A percentile compares a stretch with the other conserved stretches of the same genome.
These are phyloP conservation scores for Notothenia coriiceps DNA, from an alignment of 2,113 vertebrate species.

Conservation along the genomic window DNA sequence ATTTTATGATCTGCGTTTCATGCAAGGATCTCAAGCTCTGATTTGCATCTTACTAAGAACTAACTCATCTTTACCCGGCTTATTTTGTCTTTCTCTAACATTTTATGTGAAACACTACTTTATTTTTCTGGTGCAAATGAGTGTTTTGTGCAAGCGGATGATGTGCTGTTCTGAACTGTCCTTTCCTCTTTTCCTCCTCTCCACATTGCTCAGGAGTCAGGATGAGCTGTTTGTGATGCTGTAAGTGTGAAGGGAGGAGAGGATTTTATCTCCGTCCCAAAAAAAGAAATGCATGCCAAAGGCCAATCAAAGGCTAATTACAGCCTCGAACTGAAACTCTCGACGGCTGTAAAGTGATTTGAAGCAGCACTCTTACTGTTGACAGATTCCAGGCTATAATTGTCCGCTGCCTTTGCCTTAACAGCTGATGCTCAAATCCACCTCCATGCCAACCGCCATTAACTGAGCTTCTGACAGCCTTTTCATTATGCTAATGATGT, in stretches of 20 bases:
- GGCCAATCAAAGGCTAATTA: conserved; percentile 18
- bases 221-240: conserved; percentile 81
- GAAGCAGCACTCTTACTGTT: conserved; percentile 33
- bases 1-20: conserved; percentile 20
- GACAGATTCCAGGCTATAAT: conserved; percentile 19
- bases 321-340: background rate
- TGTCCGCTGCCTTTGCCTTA: conserved; percentile 32
- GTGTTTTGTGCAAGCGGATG: conserved; percentile 6
- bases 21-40: conserved; percentile 52
- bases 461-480: conserved; percentile 31
- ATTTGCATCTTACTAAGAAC: conserved; percentile 5
- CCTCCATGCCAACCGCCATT: conserved; percentile 28
- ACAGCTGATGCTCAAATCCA: conserved; percentile 10
- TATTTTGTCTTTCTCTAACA: conserved; percentile 47
- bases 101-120: conserved; percentile 5
- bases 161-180: conserved; percentile 45
- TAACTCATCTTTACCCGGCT: background rate
- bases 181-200: conserved; percentile 43
- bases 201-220: conserved; percentile 68
- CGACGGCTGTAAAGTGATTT: conserved; percentile 21
- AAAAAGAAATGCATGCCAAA: conserved; percentile 32
- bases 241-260: conserved; percentile 69
- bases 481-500: conserved; percentile 31
- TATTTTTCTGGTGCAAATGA: conserved; percentile 4
- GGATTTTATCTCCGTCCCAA: background rate